Evolutionary conservation across 2,113 vertebrate genomes (phyloP).

Genomic region (Echinops telfairi): DNA sequence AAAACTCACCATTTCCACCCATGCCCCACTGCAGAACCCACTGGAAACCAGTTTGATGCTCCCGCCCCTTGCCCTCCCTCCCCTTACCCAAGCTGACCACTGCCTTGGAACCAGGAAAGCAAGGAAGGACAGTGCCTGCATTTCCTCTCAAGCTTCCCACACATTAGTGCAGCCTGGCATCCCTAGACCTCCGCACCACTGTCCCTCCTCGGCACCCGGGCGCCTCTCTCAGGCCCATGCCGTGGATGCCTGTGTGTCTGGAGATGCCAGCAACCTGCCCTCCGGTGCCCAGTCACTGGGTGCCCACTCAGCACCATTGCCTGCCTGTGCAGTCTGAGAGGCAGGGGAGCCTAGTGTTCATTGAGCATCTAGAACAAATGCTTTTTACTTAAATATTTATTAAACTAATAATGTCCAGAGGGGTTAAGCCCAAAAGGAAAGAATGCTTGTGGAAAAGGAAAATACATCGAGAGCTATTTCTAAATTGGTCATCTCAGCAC

Average conservation of each 20-base stretch:
- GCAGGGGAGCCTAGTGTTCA: neutral
- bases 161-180: neutral
- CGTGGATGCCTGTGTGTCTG: too few relatives aligned
- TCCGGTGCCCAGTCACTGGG: neutral
- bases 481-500: too few relatives aligned
- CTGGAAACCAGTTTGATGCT: neutral
- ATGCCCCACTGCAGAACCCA: neutral
- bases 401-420: too few relatives aligned
- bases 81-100: neutral
- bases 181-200: neutral
- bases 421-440: too few relatives aligned
- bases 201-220: neutral
- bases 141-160: neutral
- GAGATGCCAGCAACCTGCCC: neutral
- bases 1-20: neutral
- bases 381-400: too few relatives aligned
- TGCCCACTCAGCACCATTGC: neutral
- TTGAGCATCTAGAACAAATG: too few relatives aligned
- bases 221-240: neutral
- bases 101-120: neutral
- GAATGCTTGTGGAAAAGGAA: too few relatives aligned
- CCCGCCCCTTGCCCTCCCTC: too few relatives aligned
- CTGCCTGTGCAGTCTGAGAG: neutral
- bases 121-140: accelerated
- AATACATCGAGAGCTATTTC: too few relatives aligned